Evolutionary conservation across 2,888 invertebrate species (phyloP), one percentile per base, ranked within the genome.

Genomic region (Drosophila kambysellisi): DNA sequence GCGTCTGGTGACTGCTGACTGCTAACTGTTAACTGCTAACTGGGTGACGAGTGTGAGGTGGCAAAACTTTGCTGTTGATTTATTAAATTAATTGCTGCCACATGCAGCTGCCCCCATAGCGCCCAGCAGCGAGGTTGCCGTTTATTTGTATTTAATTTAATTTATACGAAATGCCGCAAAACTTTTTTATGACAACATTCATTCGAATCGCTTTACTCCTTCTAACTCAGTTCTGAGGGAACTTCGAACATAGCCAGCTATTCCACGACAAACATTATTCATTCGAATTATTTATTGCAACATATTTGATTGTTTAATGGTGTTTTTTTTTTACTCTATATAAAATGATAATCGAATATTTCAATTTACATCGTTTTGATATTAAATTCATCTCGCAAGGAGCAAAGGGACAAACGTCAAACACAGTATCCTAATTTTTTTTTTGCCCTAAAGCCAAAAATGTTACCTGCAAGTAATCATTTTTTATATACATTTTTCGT

Each of bases 61-160:
- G 73, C 62, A 81, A 83, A 89, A 90, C 62, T 85, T 89, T 84
- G 79, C 69, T 88, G 89, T 90, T 90, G 89, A 90, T 90, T 89
- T 90, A 90, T 89, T 89, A 89, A 89, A 89, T 89, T 90, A 89
- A 89, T 90, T 90, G 87, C 85, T 82, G 78, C 80, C 88, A 76
- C 83, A 76, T 86, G 76, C 68, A 70, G 64, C 74, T 66, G 67
- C 74, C 61, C 52, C 61, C 32, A 37, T 54, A 41, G 25, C n/a
- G 30, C 30, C 39, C 58, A 30, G 53, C 59, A 43, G 51, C 54
- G 52, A 67, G 58, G 56, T 63, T 74, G 70, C 67, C 84, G 69
- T 88, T 87, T 88, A 87, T 86, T 88, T 86, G 79, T 82, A 70
- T 88, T 87, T 89, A 80, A 89, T 89, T 89, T 78, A 74, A 89